A percentile compares a stretch with the other conserved stretches of the same genome.
phyloP scores from a whole-genome alignment of 2,888 invertebrate species.

The Allacma fusca region DNA sequence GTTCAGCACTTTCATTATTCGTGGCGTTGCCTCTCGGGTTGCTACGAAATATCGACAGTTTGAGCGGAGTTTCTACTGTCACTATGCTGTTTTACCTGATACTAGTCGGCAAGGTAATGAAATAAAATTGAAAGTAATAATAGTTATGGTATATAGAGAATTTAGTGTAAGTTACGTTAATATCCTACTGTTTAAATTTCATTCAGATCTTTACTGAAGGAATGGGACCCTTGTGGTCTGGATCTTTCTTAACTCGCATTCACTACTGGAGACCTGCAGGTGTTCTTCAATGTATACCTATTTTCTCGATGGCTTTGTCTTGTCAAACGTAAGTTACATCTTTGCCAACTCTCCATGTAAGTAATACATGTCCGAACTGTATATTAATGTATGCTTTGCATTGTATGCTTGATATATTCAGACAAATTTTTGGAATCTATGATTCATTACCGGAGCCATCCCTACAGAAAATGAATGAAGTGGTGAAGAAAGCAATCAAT shows the following conservation, averaged over 20 bases:
- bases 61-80: conserved; percentile 85
- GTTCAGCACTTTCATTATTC: conserved; percentile 71
- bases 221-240: conserved; percentile 74
- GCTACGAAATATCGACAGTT: conserved; percentile 86
- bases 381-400: conserved; percentile 26
- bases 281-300: conserved; percentile 89
- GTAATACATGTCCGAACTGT: background rate
- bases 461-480: conserved; percentile 85
- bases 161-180: conserved; percentile 58
- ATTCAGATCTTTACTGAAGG: conserved; percentile 76
- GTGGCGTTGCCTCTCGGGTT: conserved; percentile 90
- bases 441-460: conserved; percentile 87
- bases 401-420: conserved; percentile 63
- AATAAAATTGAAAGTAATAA: background rate
- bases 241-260: conserved; percentile 77
- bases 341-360: too few species aligned
- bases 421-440: conserved; percentile 91
- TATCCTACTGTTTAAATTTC: background rate
- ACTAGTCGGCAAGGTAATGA: conserved; percentile 82
- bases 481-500: conserved; percentile 87
- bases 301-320: conserved; percentile 94
- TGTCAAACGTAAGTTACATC: conserved; percentile 85
- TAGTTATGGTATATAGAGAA: too few species aligned
- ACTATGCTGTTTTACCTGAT: conserved; percentile 92
- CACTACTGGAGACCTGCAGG: conserved; percentile 85